A percentile compares a stretch with the other conserved stretches of the same genome.
phyloP scores from a whole-genome alignment of 2,113 vertebrate species.

The Elaphurus davidianus region DNA sequence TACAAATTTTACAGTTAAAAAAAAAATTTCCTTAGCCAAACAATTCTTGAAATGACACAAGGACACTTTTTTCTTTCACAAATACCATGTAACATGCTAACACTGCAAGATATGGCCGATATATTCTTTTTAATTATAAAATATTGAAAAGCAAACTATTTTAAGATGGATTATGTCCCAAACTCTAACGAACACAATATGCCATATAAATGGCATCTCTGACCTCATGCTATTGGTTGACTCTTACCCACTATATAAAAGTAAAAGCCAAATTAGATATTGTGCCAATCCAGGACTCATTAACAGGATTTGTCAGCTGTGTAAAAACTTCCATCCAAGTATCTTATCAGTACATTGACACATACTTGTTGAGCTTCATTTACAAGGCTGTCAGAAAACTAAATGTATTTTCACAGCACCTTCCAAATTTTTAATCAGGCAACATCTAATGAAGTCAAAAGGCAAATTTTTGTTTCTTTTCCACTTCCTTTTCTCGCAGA shows the following conservation, averaged over 20 bases:
- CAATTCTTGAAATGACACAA: constrained; percentile 68
- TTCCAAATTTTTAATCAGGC: constrained; percentile 63
- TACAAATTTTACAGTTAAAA: constrained; percentile 72
- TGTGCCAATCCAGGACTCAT: constrained; percentile 7
- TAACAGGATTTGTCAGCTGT: background rate
- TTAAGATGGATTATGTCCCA: constrained; percentile 59
- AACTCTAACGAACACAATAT: constrained; percentile 61
- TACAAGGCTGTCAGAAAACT: constrained; percentile 61
- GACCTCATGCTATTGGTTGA: background rate
- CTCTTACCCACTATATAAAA: background rate
- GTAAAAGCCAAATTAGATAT: constrained; percentile 39
- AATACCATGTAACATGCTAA: constrained; percentile 60
- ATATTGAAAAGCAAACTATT: constrained; percentile 58
- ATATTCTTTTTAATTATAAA: background rate
- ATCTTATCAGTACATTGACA: constrained; percentile 22
- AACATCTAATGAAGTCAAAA: constrained; percentile 47
- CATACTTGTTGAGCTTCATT: constrained; percentile 58
- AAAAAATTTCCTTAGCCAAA: constrained; percentile 54
- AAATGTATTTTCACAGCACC: constrained; percentile 52
- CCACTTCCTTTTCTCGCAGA: background rate
- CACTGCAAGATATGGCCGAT: background rate
- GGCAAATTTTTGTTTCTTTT: constrained; percentile 44
- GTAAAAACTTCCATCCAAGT: constrained; percentile 3
- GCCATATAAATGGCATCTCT: constrained; percentile 34
- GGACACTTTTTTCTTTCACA: constrained; percentile 9